Percentiles rank a stretch among this genome's conserved stretches.
Evolutionary conservation across 2,113 vertebrate genomes (phyloP).

Genomic region (Xiphophorus maculatus): DNA sequence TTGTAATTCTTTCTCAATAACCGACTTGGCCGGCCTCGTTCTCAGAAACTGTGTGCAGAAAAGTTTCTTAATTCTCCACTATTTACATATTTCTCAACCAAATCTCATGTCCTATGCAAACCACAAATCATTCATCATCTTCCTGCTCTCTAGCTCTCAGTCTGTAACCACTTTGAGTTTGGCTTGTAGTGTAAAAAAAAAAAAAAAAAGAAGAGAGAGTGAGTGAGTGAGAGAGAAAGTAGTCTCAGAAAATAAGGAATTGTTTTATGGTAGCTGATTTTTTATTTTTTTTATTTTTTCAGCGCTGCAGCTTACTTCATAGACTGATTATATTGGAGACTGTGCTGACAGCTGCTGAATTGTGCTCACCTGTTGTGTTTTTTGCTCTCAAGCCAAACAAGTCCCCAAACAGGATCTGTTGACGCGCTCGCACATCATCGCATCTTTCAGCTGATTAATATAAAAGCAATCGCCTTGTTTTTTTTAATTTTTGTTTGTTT

Average conservation of each 20-base stretch:
- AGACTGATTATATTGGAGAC: constrained; percentile 66
- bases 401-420: constrained; percentile 68
- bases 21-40: constrained; percentile 14
- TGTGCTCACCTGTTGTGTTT: constrained; percentile 74
- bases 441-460: constrained; percentile 68
- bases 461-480: constrained; percentile 32
- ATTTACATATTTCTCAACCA: constrained; percentile 56
- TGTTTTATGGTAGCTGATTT: constrained; percentile 27
- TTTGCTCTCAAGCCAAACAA: constrained; percentile 63
- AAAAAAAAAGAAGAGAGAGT: neutral
- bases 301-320: constrained; percentile 46
- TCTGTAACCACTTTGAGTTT: constrained; percentile 10
- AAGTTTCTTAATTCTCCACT: constrained; percentile 31
- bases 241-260: neutral
- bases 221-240: neutral
- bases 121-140: constrained; percentile 26
- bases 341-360: constrained; percentile 73
- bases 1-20: constrained; percentile 51
- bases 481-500: too few relatives aligned
- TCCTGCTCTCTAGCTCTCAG: constrained; percentile 11
- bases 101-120: constrained; percentile 37
- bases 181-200: constrained; percentile 24
- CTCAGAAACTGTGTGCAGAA: constrained; percentile 27
- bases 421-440: constrained; percentile 58
- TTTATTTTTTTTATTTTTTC: constrained; percentile 3